Evolutionary conservation across 2,113 vertebrate genomes (phyloP).

Genomic region (Campylomormyrus numenius): DNA sequence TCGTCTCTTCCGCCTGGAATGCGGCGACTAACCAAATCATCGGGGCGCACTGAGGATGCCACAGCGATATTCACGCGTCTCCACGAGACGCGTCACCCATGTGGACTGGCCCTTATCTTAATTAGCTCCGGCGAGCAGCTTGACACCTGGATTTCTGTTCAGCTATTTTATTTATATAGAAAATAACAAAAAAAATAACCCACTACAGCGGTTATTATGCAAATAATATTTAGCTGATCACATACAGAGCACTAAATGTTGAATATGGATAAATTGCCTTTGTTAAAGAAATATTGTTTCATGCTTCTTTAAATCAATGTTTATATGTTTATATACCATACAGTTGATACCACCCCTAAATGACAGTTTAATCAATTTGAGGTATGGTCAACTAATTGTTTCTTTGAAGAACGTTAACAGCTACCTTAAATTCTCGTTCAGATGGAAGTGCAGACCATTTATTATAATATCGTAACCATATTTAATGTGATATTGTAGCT

Average conservation of each 20-base stretch:
- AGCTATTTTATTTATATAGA: not conserved
- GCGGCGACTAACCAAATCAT: not conserved
- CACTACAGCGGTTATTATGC: not conserved
- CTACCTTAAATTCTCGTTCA: not conserved
- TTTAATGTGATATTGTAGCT: not conserved
- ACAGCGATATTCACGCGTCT: not conserved
- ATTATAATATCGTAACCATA: not conserved
- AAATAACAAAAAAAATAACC: not conserved
- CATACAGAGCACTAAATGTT: not conserved
- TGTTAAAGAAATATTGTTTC: not conserved
- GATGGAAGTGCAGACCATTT: not conserved
- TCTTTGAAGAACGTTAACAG: not conserved
- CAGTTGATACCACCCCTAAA: not conserved
- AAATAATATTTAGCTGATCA: not conserved
- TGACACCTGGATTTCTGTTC: not conserved
- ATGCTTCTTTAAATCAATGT: not conserved
- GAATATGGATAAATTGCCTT: not conserved
- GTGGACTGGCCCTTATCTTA: not conserved
- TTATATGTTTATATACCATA: not conserved
- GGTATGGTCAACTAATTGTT: not conserved
- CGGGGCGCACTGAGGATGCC: not conserved
- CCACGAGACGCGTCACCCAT: not conserved
- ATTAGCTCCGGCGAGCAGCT: not conserved
- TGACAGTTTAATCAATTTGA: not conserved
- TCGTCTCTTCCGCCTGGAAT: not conserved